Evolutionary conservation across 2,888 invertebrate genomes (phyloP).

Genomic region (Onchidella celtica): DNA sequence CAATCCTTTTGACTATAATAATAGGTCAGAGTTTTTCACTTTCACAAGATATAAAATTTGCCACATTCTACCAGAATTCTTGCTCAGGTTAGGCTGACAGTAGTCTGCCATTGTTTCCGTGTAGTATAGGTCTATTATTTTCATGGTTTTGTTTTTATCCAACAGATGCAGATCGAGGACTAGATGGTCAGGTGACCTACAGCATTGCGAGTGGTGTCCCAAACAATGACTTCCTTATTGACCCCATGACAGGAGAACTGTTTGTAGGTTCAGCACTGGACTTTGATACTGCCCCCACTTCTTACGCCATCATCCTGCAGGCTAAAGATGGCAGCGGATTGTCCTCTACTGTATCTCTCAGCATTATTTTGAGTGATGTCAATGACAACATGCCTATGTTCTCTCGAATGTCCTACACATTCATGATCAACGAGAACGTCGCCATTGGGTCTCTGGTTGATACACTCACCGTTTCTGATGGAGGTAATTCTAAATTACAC

Average conservation of each 20-base stretch:
- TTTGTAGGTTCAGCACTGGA: constrained; percentile 63
- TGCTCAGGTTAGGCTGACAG: no score
- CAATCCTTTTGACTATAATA: no score
- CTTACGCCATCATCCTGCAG: constrained; percentile 57
- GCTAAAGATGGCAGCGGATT: constrained; percentile 59
- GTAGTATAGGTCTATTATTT: no score
- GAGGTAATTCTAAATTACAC: no score
- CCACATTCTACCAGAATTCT: no score
- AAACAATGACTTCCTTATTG: constrained; percentile 58
- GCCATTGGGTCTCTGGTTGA: constrained; percentile 38
- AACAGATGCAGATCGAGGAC: constrained; percentile 59
- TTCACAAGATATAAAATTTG: no score
- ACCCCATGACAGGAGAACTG: constrained; percentile 55
- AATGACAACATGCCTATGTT: constrained; percentile 66
- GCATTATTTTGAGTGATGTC: constrained; percentile 58
- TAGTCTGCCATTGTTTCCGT: background rate
- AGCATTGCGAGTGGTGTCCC: constrained; percentile 52
- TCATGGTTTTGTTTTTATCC: background rate
- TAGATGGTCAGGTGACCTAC: constrained; percentile 64
- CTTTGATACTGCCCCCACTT: constrained; percentile 61
- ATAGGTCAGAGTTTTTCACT: no score
- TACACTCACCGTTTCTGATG: constrained; percentile 53
- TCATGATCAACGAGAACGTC: constrained; percentile 60
- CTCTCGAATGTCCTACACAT: constrained; percentile 51
- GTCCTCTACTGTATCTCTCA: constrained; percentile 56